These are phyloP conservation scores for Harpagoxenus sublaevis DNA, from an alignment of 2,888 invertebrate genomes.

Conservation along the genomic window DNA sequence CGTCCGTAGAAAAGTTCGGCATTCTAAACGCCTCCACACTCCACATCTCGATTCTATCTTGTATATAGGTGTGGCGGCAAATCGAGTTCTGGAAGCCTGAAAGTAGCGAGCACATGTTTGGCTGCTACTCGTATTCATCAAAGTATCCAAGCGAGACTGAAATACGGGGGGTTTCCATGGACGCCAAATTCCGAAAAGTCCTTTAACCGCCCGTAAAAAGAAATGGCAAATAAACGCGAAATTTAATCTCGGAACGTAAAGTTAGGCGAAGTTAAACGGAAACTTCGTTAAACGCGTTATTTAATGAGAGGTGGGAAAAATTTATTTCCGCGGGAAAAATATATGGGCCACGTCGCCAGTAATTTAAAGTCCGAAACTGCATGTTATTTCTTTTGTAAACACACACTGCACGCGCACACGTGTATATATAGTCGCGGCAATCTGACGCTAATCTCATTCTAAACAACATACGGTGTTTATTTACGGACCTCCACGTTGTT, in stretches of 20 bases:
- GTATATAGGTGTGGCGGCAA: conserved; percentile 32
- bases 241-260: conserved; percentile 35
- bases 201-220: conserved; percentile 42
- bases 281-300: conserved; percentile 22
- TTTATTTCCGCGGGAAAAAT: not conserved
- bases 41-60: conserved; percentile 28
- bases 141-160: conserved; percentile 24
- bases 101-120: conserved; percentile 41
- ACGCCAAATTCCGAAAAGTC: conserved; percentile 30
- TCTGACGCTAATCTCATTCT: conserved; percentile 2
- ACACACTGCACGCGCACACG: too few relatives aligned
- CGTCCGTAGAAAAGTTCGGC: conserved; percentile 24
- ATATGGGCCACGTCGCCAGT: not conserved
- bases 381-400: not conserved
- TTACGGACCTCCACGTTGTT: conserved; percentile 1
- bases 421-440: not conserved
- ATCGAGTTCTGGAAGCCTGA: conserved; percentile 42
- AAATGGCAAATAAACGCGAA: conserved; percentile 29
- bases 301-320: not conserved
- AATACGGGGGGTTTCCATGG: conserved; percentile 13
- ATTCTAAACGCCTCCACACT: conserved; percentile 42
- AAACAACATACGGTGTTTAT: conserved; percentile 17
- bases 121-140: conserved; percentile 41
- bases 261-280: conserved; percentile 17
- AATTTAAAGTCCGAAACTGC: not conserved